Evolutionary conservation across 2,797 vertebrate species (phyloP).

Genomic region (Molossus molossus): DNA sequence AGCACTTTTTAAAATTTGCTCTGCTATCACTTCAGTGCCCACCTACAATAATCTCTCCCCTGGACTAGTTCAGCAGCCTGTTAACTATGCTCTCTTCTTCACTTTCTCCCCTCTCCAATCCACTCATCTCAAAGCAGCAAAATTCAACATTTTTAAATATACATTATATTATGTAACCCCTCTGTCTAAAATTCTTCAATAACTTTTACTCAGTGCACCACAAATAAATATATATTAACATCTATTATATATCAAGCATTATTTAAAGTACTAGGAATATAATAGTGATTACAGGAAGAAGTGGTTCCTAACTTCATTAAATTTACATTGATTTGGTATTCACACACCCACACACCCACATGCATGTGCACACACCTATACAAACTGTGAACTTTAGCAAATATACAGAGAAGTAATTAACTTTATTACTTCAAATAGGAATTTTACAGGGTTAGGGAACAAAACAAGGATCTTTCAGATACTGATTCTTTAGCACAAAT

Average conservation of each 20-base stretch:
- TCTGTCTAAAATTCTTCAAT: neutral
- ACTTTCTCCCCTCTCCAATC: neutral
- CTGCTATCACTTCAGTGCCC: neutral
- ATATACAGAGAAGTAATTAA: neutral
- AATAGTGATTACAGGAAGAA: slow-evolving; percentile 2
- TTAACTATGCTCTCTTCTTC: neutral
- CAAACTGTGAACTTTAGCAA: neutral
- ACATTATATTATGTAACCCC: neutral
- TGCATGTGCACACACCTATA: neutral
- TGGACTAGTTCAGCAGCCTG: neutral
- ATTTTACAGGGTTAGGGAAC: neutral
- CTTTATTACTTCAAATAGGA: neutral
- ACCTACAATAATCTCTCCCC: neutral
- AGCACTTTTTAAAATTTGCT: neutral
- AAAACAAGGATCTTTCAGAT: neutral
- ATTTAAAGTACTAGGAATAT: neutral
- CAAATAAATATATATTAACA: slow-evolving; percentile 15
- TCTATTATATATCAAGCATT: neutral
- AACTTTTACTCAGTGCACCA: neutral
- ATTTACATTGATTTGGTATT: neutral
- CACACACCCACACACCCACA: neutral
- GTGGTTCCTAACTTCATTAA: neutral
- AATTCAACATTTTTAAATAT: neutral
- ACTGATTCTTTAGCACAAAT: slow-evolving; percentile 1
- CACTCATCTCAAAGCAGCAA: neutral